Conservation (phyloP, 2,113 vertebrate genomes). For the Cariama cristata region DNA sequence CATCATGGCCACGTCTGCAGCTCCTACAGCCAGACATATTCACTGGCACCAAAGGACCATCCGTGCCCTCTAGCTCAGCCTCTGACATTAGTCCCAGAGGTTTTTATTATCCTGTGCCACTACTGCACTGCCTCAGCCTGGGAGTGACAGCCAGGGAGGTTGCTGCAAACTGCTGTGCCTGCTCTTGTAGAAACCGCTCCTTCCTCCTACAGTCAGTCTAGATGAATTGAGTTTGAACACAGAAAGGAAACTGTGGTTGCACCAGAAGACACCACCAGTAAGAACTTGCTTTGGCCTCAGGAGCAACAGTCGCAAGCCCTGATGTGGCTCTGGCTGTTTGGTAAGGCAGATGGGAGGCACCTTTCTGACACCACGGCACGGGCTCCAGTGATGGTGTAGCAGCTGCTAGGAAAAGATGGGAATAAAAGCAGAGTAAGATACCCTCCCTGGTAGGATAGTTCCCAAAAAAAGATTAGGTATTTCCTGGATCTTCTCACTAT, state of each 20-base stretch:
- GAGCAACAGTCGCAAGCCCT: rapidly evolving
- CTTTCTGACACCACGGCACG: not conserved
- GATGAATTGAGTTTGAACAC: not conserved
- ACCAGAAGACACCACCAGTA: not conserved
- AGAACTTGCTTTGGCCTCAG: not conserved
- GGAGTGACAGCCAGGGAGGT: not conserved
- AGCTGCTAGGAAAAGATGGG: not conserved
- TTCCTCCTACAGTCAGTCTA: not conserved
- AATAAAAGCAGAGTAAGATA: not conserved
- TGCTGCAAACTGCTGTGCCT: not conserved
- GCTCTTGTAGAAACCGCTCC: not conserved
- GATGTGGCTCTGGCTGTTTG: rapidly evolving
- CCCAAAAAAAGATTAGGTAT: not conserved
- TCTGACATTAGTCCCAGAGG: not conserved
- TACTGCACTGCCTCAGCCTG: not conserved
- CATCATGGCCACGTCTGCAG: not conserved
- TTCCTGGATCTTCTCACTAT: not conserved
- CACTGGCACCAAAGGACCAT: not conserved
- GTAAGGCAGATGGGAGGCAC: rapidly evolving
- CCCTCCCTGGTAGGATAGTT: not conserved
- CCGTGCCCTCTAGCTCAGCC: rapidly evolving
- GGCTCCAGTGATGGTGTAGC: not conserved
- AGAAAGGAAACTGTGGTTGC: not conserved
- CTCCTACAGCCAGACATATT: not conserved
- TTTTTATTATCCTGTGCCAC: not conserved